Evolutionary conservation across 2,113 vertebrate genomes (phyloP).

Genomic region (Tympanuchus pallidicinctus): DNA sequence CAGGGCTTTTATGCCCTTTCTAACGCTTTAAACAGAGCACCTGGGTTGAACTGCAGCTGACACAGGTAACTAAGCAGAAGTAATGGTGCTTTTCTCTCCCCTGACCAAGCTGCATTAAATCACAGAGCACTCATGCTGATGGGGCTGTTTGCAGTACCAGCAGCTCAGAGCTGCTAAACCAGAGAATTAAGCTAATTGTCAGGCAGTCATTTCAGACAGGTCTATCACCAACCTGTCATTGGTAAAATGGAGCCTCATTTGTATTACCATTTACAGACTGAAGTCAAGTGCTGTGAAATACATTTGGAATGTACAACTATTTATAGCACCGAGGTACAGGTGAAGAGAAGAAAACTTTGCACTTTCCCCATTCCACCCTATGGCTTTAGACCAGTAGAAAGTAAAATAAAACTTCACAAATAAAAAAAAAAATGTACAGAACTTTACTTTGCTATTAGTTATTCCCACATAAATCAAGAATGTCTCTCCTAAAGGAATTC

Average conservation of each 20-base stretch:
- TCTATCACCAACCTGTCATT: background rate
- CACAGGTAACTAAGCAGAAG: background rate
- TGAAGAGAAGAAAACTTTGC: background rate
- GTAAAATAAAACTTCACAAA: background rate
- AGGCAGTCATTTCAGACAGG: background rate
- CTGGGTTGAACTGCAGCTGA: background rate
- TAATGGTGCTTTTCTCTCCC: background rate
- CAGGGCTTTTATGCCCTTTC: background rate
- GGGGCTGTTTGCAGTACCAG: background rate
- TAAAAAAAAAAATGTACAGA: accelerated
- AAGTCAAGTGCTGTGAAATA: background rate
- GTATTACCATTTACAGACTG: background rate
- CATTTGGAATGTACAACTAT: background rate
- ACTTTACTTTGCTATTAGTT: background rate
- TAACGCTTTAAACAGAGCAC: background rate
- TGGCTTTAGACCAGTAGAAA: background rate
- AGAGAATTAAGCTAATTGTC: background rate
- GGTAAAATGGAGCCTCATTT: background rate
- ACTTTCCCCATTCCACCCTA: background rate
- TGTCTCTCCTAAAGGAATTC: background rate
- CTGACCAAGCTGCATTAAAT: background rate
- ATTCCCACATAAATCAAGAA: background rate
- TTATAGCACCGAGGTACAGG: background rate
- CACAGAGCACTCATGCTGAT: background rate
- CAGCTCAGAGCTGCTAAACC: background rate